Evolutionary conservation across 2,797 vertebrate species (phyloP), one percentile per base, ranked within the genome.

Genomic region (Periophthalmus magnuspinnatus): DNA sequence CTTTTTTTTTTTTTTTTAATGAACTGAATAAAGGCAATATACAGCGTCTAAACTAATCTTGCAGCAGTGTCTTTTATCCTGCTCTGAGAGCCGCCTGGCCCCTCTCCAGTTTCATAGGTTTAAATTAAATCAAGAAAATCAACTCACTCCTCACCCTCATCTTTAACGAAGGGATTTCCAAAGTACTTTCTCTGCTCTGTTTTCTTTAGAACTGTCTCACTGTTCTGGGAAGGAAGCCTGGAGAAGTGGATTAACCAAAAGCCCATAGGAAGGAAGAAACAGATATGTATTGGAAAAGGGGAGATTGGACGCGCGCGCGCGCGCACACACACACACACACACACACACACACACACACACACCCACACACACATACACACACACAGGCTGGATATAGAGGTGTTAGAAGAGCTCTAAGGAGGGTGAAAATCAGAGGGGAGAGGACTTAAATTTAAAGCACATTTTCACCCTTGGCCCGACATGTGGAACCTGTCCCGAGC

Each of bases 41-140:
- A 16, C 41, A 77, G 74, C 66, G 17, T 22, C 33, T 58, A 50
- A 56, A 52, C 19, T n/a, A 16, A 68, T 48, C 54, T 56, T 55
- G 55, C 82, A 75, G 58, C 74, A 80, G 65, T 50, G 72, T 73
- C 45, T 76, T 82, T 78, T 70, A 79, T 81, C 65, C 68, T 48
- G 59, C 45, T 75, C 68, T 81, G 0, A 34, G 69, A 84, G 73
- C 70, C 22, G 34, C 16, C 38, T 59, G 71, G 77, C 77, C 52
- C 32, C 80, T 82, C 76, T 90, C 88, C 79, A 69, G 84, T 93
- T 93, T 92, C 90, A 90, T n/a, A 13, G 75, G 77, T 75, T 86
- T 88, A 91, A 93, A 94, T 93, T 84, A 80, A 92, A 93, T 93
- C 87, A 93, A 75, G 81, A 91, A 91, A 91, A 90, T 90, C 89